Conservation (phyloP, 92 coral and sea anemone species). For the Umimayanthus chanpuru region DNA sequence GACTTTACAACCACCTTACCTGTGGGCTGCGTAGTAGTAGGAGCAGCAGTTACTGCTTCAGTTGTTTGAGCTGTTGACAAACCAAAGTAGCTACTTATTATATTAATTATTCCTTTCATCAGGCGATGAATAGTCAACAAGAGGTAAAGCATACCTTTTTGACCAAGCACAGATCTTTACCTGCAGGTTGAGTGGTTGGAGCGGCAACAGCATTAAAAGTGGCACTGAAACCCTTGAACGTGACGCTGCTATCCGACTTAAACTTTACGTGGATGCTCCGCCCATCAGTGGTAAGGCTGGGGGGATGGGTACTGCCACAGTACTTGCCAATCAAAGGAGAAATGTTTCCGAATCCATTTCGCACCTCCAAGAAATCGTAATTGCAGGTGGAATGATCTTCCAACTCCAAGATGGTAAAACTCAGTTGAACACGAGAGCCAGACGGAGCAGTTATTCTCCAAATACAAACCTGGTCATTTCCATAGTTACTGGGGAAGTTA, state of each 20-base stretch:
- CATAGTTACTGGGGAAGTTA: conserved; percentile 14
- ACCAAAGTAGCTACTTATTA: neutral
- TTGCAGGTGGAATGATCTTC: neutral
- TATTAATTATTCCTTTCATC: no score
- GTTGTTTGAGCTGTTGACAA: neutral
- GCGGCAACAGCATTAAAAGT: neutral
- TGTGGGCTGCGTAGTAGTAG: neutral
- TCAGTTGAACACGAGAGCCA: conserved; percentile 34
- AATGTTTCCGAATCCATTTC: neutral
- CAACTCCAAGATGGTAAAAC: neutral
- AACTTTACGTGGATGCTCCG: neutral
- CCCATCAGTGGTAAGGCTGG: neutral
- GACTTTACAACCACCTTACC: neutral
- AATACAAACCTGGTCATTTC: neutral
- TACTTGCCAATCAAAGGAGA: conserved; percentile 24
- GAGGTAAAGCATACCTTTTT: no score
- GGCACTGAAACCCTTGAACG: neutral
- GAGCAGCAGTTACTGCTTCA: neutral
- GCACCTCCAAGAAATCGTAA: neutral
- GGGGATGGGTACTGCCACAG: neutral
- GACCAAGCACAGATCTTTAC: neutral
- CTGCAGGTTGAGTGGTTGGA: neutral
- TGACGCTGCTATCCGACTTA: conserved; percentile 8
- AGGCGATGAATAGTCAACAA: no score
- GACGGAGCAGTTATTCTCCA: conserved; percentile 12